Percentiles rank a stretch among this genome's conserved stretches.
phyloP scores from a whole-genome alignment of 2,888 invertebrate genomes.

The Leptinotarsa rubiginosa region DNA sequence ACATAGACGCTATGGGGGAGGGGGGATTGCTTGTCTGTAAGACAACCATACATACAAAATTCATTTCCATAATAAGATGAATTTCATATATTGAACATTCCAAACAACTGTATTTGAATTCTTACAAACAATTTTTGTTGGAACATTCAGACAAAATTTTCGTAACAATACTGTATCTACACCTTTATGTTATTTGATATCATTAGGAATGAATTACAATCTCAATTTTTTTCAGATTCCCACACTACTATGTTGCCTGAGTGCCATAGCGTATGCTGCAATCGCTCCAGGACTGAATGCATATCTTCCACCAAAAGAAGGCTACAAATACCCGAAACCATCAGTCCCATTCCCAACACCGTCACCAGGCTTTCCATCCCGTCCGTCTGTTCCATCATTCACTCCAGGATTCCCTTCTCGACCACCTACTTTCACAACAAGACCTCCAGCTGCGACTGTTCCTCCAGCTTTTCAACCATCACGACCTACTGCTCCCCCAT shows the following conservation, averaged over 20 bases:
- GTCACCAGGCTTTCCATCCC: slow-evolving; percentile 45
- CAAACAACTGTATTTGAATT: too few relatives aligned
- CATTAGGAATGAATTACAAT: background rate
- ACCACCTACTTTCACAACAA: slow-evolving; percentile 28
- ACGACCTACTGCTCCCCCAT: slow-evolving; percentile 42
- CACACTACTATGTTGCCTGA: slow-evolving; percentile 67
- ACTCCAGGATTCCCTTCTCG: slow-evolving; percentile 10
- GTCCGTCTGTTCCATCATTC: slow-evolving; percentile 36
- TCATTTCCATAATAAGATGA: too few relatives aligned
- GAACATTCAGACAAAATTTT: too few relatives aligned
- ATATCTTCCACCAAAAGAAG: slow-evolving; percentile 81
- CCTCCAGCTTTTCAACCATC: slow-evolving; percentile 37
- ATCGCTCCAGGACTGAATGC: slow-evolving; percentile 77
- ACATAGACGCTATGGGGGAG: too few relatives aligned
- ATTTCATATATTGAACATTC: too few relatives aligned
- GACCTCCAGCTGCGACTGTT: slow-evolving; percentile 38
- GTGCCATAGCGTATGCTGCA: slow-evolving; percentile 67
- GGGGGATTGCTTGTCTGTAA: too few relatives aligned
- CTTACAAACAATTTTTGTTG: too few relatives aligned
- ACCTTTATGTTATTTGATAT: background rate
- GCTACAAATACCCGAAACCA: slow-evolving; percentile 81
- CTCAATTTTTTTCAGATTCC: slow-evolving; percentile 65
- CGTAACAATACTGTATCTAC: too few relatives aligned
- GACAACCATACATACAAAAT: too few relatives aligned
- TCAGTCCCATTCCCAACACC: slow-evolving; percentile 69